These are phyloP conservation scores for Lepidurus couesii DNA, from an alignment of 1,140 invertebrate genomes.

Conservation along the genomic window DNA sequence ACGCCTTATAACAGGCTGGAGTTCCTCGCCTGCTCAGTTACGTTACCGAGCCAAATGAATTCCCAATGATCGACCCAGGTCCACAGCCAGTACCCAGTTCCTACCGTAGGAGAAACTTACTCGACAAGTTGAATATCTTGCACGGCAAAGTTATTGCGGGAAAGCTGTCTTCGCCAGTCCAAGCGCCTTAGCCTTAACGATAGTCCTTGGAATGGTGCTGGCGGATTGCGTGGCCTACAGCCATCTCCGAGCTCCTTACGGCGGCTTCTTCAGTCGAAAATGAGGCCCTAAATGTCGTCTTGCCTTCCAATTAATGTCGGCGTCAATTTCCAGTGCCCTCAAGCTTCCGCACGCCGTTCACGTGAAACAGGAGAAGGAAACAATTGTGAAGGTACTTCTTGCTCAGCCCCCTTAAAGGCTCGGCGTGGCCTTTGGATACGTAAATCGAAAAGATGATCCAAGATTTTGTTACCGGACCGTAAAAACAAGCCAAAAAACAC, in stretches of 20 bases:
- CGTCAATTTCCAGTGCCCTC: not conserved
- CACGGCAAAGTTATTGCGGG: not conserved
- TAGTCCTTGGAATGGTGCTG: not conserved
- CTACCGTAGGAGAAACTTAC: too few relatives aligned
- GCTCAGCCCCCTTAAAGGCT: not conserved
- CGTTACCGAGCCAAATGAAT: not conserved
- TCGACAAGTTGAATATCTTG: too few relatives aligned
- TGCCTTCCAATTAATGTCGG: slow-evolving; percentile 21
- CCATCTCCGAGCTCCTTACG: not conserved
- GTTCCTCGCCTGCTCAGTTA: not conserved
- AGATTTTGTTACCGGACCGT: not conserved
- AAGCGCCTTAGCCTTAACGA: not conserved
- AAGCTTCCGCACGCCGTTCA: not conserved
- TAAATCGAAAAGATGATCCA: not conserved
- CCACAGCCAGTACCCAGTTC: not conserved
- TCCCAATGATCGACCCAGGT: not conserved
- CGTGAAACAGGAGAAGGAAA: slow-evolving; percentile 18
- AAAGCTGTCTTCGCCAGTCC: not conserved
- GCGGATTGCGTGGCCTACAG: not conserved
- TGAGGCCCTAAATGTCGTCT: slow-evolving; percentile 18
- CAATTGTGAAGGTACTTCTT: not conserved
- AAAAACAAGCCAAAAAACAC: not conserved
- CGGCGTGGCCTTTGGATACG: not conserved
- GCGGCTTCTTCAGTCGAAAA: slow-evolving; percentile 21
- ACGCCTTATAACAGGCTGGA: not conserved